Evolutionary conservation across 2,888 invertebrate species (phyloP), one percentile per base, ranked within the genome.

Genomic region (Phania funesta): DNA sequence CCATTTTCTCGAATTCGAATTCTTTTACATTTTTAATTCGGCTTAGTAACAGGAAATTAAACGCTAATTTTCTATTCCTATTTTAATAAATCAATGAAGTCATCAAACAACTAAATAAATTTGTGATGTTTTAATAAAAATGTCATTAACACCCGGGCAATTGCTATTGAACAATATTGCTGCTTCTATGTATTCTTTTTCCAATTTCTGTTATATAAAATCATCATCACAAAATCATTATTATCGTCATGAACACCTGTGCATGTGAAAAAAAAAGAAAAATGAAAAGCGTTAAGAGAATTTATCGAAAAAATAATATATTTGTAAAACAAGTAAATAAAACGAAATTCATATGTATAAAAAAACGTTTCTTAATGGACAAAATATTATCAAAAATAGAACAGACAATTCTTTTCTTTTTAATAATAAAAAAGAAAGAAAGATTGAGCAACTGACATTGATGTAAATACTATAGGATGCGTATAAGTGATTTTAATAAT

Each of bases 161-260:
- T 13, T 29, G 9, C 41, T 60, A 41, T 60, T 62, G 41, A 24
- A 32, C 22, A 41, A 50, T 26, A 67, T 29, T 9, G 7, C 26
- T 9, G 22, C 16, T 20, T 38, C 20, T 70, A 6, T 32, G 2
- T 6, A 22, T 64, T 24, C 22, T 65, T 48, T 26, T 9, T 16
- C 3, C 26, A 56, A 32, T 46, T 24, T n/a, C 26, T 50, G 20
- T 44, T 46, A 38, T 54, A 41, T 48, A 48, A 62, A 73, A 62
- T 65, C 35, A 50, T 50, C 50, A 70, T 35, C 65, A 56, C 26
- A 13, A 26, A 46, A 65, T 48, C 18, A 18, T 46, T 56, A 35
- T 75, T 38, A 65, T 56, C 65, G 56, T 65, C 65, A 75, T 13
- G 13, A 56, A 38, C 64, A 75, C 74, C 35, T 65, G 74, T 56